A percentile compares a stretch with the other conserved stretches of the same genome.
phyloP scores from a whole-genome alignment of 2,888 invertebrate species.

The Aquatica leii region DNA sequence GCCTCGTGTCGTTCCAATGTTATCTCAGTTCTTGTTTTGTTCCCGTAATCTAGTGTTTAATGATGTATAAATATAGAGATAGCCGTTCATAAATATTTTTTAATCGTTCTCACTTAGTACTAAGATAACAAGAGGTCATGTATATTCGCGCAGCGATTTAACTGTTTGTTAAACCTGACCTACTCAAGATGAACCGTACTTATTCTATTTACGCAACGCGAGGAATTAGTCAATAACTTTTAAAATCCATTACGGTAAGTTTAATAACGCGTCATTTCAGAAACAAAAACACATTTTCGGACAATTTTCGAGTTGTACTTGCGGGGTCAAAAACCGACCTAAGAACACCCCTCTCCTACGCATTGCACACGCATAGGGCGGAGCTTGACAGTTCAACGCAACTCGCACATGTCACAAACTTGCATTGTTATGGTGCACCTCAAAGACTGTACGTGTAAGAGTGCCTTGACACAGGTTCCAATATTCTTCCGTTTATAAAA shows the following conservation, averaged over 20 bases:
- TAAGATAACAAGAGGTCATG: slow-evolving; percentile 30
- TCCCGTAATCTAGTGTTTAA: slow-evolving; percentile 29
- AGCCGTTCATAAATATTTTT: slow-evolving; percentile 30
- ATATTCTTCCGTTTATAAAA: neutral
- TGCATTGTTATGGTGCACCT: slow-evolving; percentile 51
- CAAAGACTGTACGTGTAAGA: slow-evolving; percentile 40
- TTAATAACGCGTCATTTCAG: too few relatives aligned
- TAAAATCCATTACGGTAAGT: neutral
- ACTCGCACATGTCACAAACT: slow-evolving; percentile 52
- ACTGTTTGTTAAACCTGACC: slow-evolving; percentile 42
- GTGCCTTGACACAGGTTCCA: slow-evolving; percentile 35
- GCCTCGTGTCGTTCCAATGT: slow-evolving; percentile 50
- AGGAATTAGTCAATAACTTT: neutral
- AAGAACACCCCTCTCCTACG: slow-evolving; percentile 49
- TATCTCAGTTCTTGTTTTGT: slow-evolving; percentile 34
- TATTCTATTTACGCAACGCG: slow-evolving; percentile 35
- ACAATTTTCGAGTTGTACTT: slow-evolving; percentile 18
- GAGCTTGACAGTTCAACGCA: slow-evolving; percentile 50
- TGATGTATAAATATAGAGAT: slow-evolving; percentile 38
- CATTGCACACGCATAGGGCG: slow-evolving; percentile 58
- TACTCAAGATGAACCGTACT: slow-evolving; percentile 34
- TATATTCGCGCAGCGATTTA: slow-evolving; percentile 30
- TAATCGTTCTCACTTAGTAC: slow-evolving; percentile 28
- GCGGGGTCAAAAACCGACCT: slow-evolving; percentile 58
- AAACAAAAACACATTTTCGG: neutral